Percentiles rank a stretch among this genome's conserved stretches.
phyloP scores from a whole-genome alignment of 2,797 vertebrate species.

The Cryptoblepharus egeriae region DNA sequence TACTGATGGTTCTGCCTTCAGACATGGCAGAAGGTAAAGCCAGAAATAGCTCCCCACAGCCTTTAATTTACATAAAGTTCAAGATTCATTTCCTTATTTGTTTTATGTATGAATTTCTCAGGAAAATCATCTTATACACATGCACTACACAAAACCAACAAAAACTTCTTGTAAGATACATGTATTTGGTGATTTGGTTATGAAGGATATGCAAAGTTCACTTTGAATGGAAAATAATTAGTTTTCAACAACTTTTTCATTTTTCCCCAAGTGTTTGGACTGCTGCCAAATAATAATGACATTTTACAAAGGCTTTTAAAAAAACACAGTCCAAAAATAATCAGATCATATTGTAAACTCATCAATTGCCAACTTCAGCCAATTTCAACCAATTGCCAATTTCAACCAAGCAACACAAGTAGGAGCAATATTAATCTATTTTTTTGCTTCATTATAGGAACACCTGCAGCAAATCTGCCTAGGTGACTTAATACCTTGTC shows the following conservation, averaged over 20 bases:
- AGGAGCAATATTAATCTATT: conserved; percentile 1
- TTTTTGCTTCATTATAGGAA: conserved; percentile 37
- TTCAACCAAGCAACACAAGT: conserved; percentile 8
- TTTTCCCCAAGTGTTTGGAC: conserved; percentile 5
- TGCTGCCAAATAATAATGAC: not conserved
- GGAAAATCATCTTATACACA: not conserved
- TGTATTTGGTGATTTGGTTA: conserved; percentile 17
- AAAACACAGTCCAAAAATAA: not conserved
- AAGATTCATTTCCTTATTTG: not conserved
- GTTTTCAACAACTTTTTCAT: not conserved
- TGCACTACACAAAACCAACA: not conserved
- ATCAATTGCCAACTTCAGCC: not conserved
- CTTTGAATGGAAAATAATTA: not conserved
- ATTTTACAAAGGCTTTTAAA: not conserved
- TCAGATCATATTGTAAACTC: not conserved
- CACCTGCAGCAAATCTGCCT: conserved; percentile 26
- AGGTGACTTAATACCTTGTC: conserved; percentile 7
- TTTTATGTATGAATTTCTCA: not conserved
- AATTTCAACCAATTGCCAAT: no score
- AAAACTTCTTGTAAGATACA: accelerated
- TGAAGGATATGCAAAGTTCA: not conserved
- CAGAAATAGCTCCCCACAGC: not conserved
- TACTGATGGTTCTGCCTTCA: not conserved
- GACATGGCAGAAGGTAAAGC: not conserved
- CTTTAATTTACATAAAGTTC: conserved; percentile 9